Conservation (phyloP, 2,888 invertebrate species). For the Siphonodentalium dalli region DNA sequence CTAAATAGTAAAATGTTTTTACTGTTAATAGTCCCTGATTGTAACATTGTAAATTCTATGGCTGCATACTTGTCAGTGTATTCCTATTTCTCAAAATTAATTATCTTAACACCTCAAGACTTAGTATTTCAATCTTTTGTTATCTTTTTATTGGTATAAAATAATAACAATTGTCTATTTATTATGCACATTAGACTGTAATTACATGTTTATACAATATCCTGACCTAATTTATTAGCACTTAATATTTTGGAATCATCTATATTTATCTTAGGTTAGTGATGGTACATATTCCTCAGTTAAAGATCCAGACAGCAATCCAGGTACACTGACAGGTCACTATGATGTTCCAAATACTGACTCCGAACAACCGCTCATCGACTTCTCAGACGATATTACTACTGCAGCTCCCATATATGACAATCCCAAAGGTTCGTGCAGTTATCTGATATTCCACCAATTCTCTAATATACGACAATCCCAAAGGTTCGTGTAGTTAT, state of each 20-base stretch:
- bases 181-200: too few species aligned
- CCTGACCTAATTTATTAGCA: too few species aligned
- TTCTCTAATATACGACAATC: background rate
- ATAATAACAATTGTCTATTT: too few species aligned
- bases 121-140: too few species aligned
- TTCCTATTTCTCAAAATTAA: too few species aligned
- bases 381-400: slow-evolving; percentile 34
- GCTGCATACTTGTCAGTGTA: too few species aligned
- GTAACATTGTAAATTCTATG: too few species aligned
- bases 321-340: slow-evolving; percentile 6
- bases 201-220: too few species aligned
- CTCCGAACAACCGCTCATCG: slow-evolving; percentile 37
- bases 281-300: slow-evolving; percentile 47
- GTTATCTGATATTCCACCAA: background rate
- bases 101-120: too few species aligned
- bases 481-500: background rate
- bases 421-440: slow-evolving; percentile 30
- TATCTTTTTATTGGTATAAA: too few species aligned
- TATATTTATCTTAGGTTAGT: slow-evolving; percentile 34
- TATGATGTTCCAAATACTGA: slow-evolving; percentile 32
- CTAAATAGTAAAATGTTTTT: too few species aligned
- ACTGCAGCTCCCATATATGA: slow-evolving; percentile 35
- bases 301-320: slow-evolving; percentile 25
- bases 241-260: background rate
- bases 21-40: too few species aligned